Evolutionary conservation across 2,888 invertebrate species (phyloP).

Genomic region (Drosophila flavopinicola): DNA sequence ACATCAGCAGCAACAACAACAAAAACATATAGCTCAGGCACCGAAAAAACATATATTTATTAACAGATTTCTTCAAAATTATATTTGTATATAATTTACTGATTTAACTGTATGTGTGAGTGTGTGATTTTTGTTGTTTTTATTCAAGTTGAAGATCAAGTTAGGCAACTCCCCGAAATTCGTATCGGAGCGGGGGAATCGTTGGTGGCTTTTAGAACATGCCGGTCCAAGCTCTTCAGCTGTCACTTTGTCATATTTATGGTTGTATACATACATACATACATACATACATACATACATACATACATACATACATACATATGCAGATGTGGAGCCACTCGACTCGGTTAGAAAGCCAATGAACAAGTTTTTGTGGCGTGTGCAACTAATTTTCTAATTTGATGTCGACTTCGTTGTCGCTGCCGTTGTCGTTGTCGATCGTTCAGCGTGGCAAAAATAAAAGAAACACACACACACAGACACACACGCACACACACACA

Average conservation of each 20-base stretch:
- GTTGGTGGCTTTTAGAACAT: slow-evolving; percentile 16
- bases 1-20: neutral
- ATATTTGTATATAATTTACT: neutral
- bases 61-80: slow-evolving; percentile 23
- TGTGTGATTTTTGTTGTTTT: neutral
- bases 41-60: no score
- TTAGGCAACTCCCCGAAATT: slow-evolving; percentile 10
- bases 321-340: slow-evolving; percentile 47
- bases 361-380: slow-evolving; percentile 72
- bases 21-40: neutral
- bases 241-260: slow-evolving; percentile 44
- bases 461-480: slow-evolving; percentile 1
- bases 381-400: slow-evolving; percentile 76
- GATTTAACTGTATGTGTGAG: no score
- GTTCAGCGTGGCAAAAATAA: slow-evolving; percentile 40
- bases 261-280: neutral
- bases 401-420: slow-evolving; percentile 41
- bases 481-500: no score
- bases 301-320: slow-evolving; percentile 6
- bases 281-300: neutral
- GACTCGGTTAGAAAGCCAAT: slow-evolving; percentile 71
- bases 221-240: slow-evolving; percentile 23
- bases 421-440: slow-evolving; percentile 28
- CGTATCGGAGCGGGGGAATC: neutral
- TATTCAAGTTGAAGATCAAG: slow-evolving; percentile 21